These are phyloP conservation scores for Aphelocoma californica DNA, from an alignment of 2,797 vertebrate genomes.

Conservation along the genomic window DNA sequence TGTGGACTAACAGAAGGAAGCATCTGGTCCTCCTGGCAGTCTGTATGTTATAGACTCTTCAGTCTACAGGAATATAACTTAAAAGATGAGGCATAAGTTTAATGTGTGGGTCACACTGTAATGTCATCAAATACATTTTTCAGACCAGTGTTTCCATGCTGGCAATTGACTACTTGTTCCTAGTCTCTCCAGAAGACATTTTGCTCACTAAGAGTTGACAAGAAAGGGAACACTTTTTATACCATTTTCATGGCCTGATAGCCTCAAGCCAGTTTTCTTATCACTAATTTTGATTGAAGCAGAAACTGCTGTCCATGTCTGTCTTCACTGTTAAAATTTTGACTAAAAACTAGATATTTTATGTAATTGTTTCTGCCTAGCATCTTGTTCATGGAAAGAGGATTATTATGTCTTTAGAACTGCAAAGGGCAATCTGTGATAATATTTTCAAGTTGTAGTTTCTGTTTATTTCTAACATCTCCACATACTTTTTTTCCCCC, in stretches of 20 bases:
- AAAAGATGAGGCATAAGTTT: neutral
- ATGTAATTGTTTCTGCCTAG: neutral
- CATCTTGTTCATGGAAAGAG: neutral
- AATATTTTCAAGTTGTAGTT: constrained; percentile 20
- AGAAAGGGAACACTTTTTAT: neutral
- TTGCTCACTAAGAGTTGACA: neutral
- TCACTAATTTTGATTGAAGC: neutral
- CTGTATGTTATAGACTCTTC: neutral
- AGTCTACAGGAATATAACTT: neutral
- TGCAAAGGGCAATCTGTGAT: neutral
- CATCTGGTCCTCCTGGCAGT: neutral
- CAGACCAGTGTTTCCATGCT: neutral
- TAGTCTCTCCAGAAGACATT: neutral
- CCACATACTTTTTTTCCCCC: neutral
- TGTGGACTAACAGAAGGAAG: neutral
- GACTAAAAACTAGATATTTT: neutral
- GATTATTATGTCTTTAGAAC: neutral
- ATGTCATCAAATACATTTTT: neutral
- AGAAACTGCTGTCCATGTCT: neutral
- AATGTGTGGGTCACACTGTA: neutral
- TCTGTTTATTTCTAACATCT: neutral
- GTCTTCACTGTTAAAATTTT: neutral
- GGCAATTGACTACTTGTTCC: neutral
- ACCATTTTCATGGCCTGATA: neutral
- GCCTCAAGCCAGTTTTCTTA: neutral